Conservation (phyloP, 2,888 invertebrate genomes). For the Hecatera dysodea region DNA sequence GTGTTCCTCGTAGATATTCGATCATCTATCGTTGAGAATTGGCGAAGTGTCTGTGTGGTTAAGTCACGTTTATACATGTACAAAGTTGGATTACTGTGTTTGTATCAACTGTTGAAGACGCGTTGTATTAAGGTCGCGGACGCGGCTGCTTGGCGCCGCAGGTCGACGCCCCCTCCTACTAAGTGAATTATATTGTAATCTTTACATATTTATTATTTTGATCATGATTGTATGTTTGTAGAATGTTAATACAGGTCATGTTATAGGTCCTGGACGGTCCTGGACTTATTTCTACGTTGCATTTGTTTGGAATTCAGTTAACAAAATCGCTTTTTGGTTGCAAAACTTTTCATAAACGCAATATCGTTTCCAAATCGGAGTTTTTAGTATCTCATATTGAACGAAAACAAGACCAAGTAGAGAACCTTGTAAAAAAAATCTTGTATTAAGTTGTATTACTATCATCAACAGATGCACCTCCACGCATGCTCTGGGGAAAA, state of each 20-base stretch:
- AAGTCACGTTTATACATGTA: conserved; percentile 65
- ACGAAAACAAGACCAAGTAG: neutral
- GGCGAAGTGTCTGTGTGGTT: conserved; percentile 58
- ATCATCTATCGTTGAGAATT: conserved; percentile 60
- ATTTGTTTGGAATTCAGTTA: neutral
- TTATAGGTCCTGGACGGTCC: conserved; percentile 31
- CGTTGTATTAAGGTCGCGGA: conserved; percentile 86
- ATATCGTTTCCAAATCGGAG: neutral
- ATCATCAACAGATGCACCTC: conserved; percentile 36
- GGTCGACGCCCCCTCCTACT: conserved; percentile 82
- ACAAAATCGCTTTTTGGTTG: neutral
- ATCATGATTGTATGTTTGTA: conserved; percentile 49
- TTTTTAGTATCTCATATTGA: neutral
- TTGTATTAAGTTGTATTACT: conserved; percentile 10
- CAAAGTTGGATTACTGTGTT: conserved; percentile 66
- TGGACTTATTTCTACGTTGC: conserved; percentile 1
- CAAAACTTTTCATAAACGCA: neutral
- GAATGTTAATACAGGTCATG: conserved; percentile 53
- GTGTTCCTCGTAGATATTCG: conserved; percentile 47
- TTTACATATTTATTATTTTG: conserved; percentile 65
- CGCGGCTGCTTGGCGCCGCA: conserved; percentile 84
- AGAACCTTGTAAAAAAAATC: conserved; percentile 25
- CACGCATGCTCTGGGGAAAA: conserved; percentile 24
- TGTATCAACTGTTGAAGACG: conserved; percentile 67
- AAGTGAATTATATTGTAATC: conserved; percentile 77